Evolutionary conservation across 23 tunicate genomes (phyloP).

Genomic region (Trididemnum miniatum): DNA sequence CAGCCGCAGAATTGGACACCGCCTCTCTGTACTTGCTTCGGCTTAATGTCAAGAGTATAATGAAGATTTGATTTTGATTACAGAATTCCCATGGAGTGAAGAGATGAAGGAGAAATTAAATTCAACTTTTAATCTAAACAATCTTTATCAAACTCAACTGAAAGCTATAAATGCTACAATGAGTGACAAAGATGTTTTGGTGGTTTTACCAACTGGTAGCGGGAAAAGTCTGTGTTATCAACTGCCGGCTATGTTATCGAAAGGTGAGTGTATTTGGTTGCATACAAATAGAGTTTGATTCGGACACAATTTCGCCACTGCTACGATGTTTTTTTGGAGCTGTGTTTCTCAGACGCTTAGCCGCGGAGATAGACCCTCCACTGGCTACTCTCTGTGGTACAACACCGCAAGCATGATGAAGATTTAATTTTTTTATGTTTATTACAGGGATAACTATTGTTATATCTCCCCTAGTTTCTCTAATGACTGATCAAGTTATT

Average conservation of each 20-base stretch:
- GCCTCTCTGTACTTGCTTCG: too few relatives aligned
- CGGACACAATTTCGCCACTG: too few relatives aligned
- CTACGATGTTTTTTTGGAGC: too few relatives aligned
- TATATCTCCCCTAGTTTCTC: slow-evolving; percentile 79
- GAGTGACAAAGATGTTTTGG: slow-evolving; percentile 63
- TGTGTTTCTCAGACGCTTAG: too few relatives aligned
- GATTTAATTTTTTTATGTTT: too few relatives aligned
- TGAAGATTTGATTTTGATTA: too few relatives aligned
- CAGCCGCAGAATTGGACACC: too few relatives aligned
- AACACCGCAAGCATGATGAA: too few relatives aligned
- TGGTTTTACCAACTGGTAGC: slow-evolving; percentile 86
- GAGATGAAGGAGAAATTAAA: slow-evolving; percentile 18
- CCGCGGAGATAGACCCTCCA: too few relatives aligned
- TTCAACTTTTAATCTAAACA: slow-evolving; percentile 28
- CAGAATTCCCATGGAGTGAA: slow-evolving; percentile 81
- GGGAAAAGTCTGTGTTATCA: slow-evolving; percentile 92
- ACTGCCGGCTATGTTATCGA: slow-evolving; percentile 68
- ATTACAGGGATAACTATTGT: slow-evolving; percentile 70
- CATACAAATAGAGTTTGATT: too few relatives aligned
- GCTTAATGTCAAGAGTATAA: too few relatives aligned
- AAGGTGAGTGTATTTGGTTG: slow-evolving; percentile 47
- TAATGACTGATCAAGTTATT: slow-evolving; percentile 84
- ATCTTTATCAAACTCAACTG: slow-evolving; percentile 58
- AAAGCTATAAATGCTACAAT: slow-evolving; percentile 87
- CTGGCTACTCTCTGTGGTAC: too few relatives aligned